Percentiles rank a stretch among this genome's conserved stretches.
Conservation (phyloP, 1,140 invertebrate genomes). For the Drosophila sp. region DNA sequence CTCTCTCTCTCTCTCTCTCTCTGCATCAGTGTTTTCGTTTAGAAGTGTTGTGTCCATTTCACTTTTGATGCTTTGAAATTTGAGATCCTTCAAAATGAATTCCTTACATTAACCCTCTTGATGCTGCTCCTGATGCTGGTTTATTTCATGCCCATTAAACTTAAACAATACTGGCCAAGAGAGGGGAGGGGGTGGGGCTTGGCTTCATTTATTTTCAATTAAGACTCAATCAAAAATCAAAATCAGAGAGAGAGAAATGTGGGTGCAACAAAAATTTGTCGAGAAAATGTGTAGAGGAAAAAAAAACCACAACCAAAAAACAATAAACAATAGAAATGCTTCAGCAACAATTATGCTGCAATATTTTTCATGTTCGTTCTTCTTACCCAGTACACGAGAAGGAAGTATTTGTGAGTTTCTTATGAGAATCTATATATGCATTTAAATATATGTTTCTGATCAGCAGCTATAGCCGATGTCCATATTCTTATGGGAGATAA, state of each 20-base stretch:
- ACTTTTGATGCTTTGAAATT: conserved; percentile 31
- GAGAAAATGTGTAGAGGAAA: conserved; percentile 4
- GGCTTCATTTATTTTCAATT: conserved; percentile 49
- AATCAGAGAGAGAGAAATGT: conserved; percentile 16
- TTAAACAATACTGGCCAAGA: conserved; percentile 2
- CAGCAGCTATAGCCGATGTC: too few relatives aligned
- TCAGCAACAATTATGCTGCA: conserved; percentile 16
- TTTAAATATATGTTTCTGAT: too few relatives aligned
- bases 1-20: conserved; percentile 19
- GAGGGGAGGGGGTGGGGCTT: not conserved
- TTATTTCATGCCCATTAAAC: conserved; percentile 23
- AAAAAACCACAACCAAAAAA: not conserved
- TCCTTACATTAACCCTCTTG: not conserved
- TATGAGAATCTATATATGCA: too few relatives aligned
- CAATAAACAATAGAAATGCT: conserved; percentile 32
- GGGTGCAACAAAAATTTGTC: not conserved
- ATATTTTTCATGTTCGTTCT: not conserved
- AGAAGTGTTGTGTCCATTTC: conserved; percentile 14
- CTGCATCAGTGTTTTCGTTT: conserved; percentile 16
- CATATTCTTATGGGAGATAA: too few relatives aligned
- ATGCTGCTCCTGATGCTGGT: not conserved
- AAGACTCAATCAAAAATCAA: conserved; percentile 54
- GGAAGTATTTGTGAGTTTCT: not conserved
- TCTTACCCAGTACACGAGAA: not conserved
- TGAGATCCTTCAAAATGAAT: conserved; percentile 4